Percentiles rank a stretch among this genome's conserved stretches.
Evolutionary conservation across 2,113 vertebrate species (phyloP).

Genomic region (Sterrhoptilus dennistouni): DNA sequence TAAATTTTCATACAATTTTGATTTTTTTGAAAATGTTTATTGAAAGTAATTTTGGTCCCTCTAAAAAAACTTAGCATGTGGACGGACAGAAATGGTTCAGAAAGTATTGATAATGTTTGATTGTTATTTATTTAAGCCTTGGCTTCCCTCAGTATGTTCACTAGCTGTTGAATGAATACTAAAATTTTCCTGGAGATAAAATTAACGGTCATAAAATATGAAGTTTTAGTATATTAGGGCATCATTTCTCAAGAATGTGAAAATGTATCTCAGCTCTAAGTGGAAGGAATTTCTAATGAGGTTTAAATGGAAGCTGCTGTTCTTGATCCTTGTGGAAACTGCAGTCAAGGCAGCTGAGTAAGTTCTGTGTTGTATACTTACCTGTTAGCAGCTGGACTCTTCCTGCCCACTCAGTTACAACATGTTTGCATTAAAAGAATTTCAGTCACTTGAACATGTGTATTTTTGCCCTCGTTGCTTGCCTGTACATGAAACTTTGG

Average conservation of each 20-base stretch:
- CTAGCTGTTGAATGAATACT: background rate
- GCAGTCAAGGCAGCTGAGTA: background rate
- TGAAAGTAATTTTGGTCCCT: background rate
- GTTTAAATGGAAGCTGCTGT: background rate
- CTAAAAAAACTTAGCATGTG: background rate
- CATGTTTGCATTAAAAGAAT: background rate
- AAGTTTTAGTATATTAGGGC: background rate
- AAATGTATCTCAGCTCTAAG: background rate
- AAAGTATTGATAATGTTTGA: background rate
- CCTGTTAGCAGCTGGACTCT: background rate
- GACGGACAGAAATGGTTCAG: background rate
- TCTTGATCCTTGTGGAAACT: background rate
- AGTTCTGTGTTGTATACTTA: background rate
- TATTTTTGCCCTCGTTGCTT: background rate
- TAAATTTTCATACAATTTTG: background rate
- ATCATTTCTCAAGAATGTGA: rapidly evolving
- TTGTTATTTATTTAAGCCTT: background rate
- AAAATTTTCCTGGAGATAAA: background rate
- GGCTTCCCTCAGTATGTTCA: background rate
- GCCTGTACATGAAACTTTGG: background rate
- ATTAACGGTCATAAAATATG: background rate
- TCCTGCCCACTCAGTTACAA: background rate
- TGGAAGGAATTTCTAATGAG: background rate
- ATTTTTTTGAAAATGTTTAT: background rate
- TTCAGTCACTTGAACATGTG: background rate